Evolutionary conservation across 2,113 vertebrate genomes (phyloP), one percentile per base, ranked within the genome.

Genomic region (Cyanoderma ruficeps): DNA sequence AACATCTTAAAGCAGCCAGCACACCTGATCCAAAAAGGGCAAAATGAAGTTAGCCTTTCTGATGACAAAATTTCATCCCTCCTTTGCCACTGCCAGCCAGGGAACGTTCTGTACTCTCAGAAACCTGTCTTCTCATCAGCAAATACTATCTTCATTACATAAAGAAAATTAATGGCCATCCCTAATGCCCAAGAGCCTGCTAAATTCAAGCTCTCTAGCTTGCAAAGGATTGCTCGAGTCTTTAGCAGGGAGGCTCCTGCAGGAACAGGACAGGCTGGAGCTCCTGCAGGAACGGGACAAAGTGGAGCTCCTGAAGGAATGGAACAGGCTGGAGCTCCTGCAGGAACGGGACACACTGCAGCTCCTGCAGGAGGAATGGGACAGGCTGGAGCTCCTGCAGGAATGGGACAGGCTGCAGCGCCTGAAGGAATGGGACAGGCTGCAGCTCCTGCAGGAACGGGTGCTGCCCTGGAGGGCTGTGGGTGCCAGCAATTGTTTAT

Each of bases 401-500:
- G 75, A 50, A 50, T 4, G 7, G 56, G 56, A 61, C 12, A 25
- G 56, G 35, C 4, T 7, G 12, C 13, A 28, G 28, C 16, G 1
- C 57, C 57, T 22, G 31, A 4, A 41, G 44, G 46, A 44, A 69
- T 0, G 3, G 35, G 65, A 49, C 11, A 19, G 55, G 25, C 9
- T 6, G 12, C 0, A 11, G 56, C 31, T 1, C 67, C 81, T 57
- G 49, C 96, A 93, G 70, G 90, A 89, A 55, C 15, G 0, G 35
- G 74, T 1, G 0, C 53, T 27, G 75, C 41, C 70, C 84, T 46
- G 22, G 70, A 76, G 60, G 41, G 82, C 7, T 86, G 65, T 1
- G 4, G 83, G 39, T 90, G 97, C 91, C 96, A 96, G 82, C 78
- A 87, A 96, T 89, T 91, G 92, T 90, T 96, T 94, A 95, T 80